Evolutionary conservation across 2,113 vertebrate genomes (phyloP), one percentile per base, ranked within the genome.

Genomic region (Nerophis ophidion): DNA sequence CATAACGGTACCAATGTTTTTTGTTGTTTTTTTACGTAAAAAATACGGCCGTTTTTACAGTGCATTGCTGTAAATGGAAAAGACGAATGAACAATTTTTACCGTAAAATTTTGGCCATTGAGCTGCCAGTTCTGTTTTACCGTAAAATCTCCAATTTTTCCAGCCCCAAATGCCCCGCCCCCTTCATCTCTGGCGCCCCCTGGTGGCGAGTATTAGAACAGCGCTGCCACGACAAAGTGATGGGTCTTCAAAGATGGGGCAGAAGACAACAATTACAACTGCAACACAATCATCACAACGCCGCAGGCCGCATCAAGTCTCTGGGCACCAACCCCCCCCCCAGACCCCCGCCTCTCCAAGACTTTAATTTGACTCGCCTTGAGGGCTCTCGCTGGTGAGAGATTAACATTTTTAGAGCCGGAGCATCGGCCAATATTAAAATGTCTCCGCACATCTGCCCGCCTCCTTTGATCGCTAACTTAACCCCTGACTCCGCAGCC

Each of bases 401-500:
- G 93, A 95, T 97, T 94, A 96, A 92, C 92, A 88, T 92, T 93
- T 93, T 92, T 92, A 93, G 92, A 93, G 95, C 93, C 93, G 92
- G 91, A 79, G 90, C 91, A 92, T 93, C 92, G 91, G 92, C 92
- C 91, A 95, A 98, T 96, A 98, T 98, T 97, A 97, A 97, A 98
- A 95, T 93, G 95, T 96, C 95, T 94, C 87, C 82, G 92, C 93
- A 92, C 93, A 95, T 97, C 91, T 93, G 91, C 92, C 88, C 84
- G 91, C 92, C 93, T 92, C 93, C 91, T 93, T 93, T 97, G 96
- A 97, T 97, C 95, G 95, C 93, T 94, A 93, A 95, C 93, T 94
- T 97, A 97, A 98, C 96, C 96, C 94, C 92, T 96, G 95, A 97
- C 94, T 96, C 92, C 91, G 87, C 90, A 91, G 94, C 90, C 91